phyloP scores from a whole-genome alignment of 2,888 invertebrate genomes.

The Drosophila austrosaltans region DNA sequence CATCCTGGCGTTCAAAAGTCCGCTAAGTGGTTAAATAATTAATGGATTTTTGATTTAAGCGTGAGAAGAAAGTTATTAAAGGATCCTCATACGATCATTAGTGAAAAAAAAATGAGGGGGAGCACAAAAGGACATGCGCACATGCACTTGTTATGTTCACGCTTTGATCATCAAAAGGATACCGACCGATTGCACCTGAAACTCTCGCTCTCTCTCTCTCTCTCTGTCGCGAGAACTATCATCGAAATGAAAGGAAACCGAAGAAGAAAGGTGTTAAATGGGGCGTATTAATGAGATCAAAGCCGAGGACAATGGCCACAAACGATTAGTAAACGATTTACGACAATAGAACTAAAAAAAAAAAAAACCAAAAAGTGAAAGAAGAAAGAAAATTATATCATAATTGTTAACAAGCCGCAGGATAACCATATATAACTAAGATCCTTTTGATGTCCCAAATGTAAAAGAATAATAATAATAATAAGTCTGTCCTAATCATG shows the following conservation, averaged over 20 bases:
- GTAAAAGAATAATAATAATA: slow-evolving; percentile 5
- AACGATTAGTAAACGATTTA: slow-evolving; percentile 56
- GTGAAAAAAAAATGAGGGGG: slow-evolving; percentile 33
- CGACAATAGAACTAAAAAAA: slow-evolving; percentile 50
- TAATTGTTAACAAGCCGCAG: slow-evolving; percentile 20
- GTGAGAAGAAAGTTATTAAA: slow-evolving; percentile 38
- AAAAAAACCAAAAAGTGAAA: slow-evolving; percentile 17
- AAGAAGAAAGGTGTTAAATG: slow-evolving; percentile 80
- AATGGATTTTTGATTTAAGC: slow-evolving; percentile 20
- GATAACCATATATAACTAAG: slow-evolving; percentile 6
- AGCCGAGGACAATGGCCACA: slow-evolving; percentile 35
- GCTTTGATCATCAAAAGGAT: slow-evolving; percentile 30
- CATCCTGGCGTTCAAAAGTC: slow-evolving; percentile 8
- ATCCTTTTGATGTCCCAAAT: neutral
- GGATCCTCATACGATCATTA: slow-evolving; percentile 46
- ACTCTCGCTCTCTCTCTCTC: slow-evolving; percentile 11
- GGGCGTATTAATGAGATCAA: slow-evolving; percentile 82
- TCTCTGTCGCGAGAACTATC: slow-evolving; percentile 8
- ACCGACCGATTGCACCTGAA: slow-evolving; percentile 42
- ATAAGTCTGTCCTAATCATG: slow-evolving; percentile 13
- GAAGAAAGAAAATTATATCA: slow-evolving; percentile 15
- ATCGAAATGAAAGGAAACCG: slow-evolving; percentile 31
- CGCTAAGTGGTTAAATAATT: slow-evolving; percentile 6
- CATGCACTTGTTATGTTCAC: slow-evolving; percentile 28
- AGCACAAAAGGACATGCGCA: slow-evolving; percentile 46